Base-by-base conservation (phyloP, 2,888 invertebrate species). In the Micoletzkya japonica region DNA sequence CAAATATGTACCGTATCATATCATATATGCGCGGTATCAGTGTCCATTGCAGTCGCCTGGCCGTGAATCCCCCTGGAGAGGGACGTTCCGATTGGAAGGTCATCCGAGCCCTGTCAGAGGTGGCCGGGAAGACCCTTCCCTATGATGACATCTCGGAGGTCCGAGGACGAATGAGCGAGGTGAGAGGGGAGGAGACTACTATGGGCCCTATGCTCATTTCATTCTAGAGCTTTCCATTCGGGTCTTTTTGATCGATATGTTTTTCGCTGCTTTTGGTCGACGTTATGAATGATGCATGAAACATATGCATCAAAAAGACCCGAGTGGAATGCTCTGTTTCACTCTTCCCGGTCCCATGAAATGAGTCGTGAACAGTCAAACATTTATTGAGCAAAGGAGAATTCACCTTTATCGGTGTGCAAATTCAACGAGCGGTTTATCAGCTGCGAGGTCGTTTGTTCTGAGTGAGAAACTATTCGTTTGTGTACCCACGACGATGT, bases 1-100 rank as follows among this genome's bases (percentile, higher is more conserved):
- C n/a, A n/a, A n/a, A n/a, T n/a, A n/a, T n/a, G n/a, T n/a, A n/a
- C n/a, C n/a, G n/a, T n/a, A n/a, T n/a, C n/a, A n/a, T n/a, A n/a
- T n/a, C n/a, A n/a, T n/a, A n/a, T n/a, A n/a, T n/a, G n/a, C n/a
- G n/a, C n/a, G n/a, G n/a, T n/a, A n/a, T n/a, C n/a, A n/a, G n/a
- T n/a, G n/a, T n/a, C n/a, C 37, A 34, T 14, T 58, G 1, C 72
- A 74, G 76, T 2, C 79, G 81, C 59, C 81, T 82, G 26, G 86
- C 85, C 7, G 77, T 86, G 6, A 37, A 76, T 2, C 81, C 85
- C 52, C 86, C 86, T 17, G 86, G 86, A 64, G 78, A 82, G n/a
- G 96, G 95, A 0, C 90, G 96, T 64, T 94, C 94, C 84, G 96
- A 97, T 88, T 98, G 98, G 98, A 97, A 97, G 89, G 94, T 98